A percentile compares a stretch with the other conserved stretches of the same genome.
These are phyloP conservation scores for Heliothis peltigera DNA, from an alignment of 2,888 invertebrate genomes.

Conservation along the genomic window DNA sequence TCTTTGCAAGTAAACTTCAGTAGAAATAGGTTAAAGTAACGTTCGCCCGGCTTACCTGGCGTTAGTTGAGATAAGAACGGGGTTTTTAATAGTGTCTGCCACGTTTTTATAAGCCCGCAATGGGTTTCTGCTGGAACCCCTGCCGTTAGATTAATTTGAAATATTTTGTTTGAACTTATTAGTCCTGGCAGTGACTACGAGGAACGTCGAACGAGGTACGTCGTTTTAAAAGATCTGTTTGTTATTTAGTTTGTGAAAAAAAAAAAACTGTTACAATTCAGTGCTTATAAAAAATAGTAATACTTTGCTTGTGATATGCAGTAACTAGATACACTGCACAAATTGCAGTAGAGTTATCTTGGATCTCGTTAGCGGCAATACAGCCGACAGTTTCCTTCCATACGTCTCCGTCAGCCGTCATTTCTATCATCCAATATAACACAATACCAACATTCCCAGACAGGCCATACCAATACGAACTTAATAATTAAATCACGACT, in stretches of 20 bases:
- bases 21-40: constrained; percentile 68
- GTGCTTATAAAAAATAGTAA: no score
- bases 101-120: constrained; percentile 53
- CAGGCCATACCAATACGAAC: not conserved
- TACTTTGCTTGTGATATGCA: no score
- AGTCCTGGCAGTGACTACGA: not conserved
- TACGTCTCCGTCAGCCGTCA: not conserved
- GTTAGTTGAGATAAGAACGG: constrained; percentile 68
- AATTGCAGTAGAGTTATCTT: no score
- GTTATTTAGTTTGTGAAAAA: no score
- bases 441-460: not conserved
- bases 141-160: constrained; percentile 34
- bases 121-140: constrained; percentile 37
- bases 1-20: constrained; percentile 67
- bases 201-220: no score
- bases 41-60: constrained; percentile 67
- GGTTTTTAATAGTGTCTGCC: constrained; percentile 66
- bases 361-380: no score
- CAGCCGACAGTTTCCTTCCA: not conserved
- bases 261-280: no score
- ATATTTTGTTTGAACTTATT: constrained; percentile 38
- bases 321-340: no score
- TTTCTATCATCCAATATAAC: no score
- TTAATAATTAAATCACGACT: constrained; percentile 15
- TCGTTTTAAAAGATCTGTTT: no score